phyloP scores from a whole-genome alignment of 2,113 vertebrate species.

The Daboia siamensis region DNA sequence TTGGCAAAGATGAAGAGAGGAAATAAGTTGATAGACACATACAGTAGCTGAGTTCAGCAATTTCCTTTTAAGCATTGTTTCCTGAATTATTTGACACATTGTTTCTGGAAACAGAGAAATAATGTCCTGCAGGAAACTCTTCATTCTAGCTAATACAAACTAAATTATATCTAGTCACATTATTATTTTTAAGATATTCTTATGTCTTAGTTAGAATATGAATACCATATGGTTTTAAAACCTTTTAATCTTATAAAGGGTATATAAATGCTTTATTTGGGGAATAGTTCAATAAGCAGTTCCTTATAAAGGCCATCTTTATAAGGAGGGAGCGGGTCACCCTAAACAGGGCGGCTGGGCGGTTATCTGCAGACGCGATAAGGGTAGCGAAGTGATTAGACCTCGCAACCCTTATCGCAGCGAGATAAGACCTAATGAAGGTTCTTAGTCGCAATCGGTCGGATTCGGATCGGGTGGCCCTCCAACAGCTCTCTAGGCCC shows the following conservation, averaged over 20 bases:
- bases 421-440: too few relatives aligned
- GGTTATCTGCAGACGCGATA: too few relatives aligned
- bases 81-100: background rate
- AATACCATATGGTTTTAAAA: background rate
- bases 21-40: background rate
- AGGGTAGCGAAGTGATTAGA: too few relatives aligned
- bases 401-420: too few relatives aligned
- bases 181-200: background rate
- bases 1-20: background rate
- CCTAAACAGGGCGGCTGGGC: too few relatives aligned
- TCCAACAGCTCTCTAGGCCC: too few relatives aligned
- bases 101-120: background rate
- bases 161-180: background rate
- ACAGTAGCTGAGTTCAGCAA: background rate
- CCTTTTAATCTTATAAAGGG: accelerated
- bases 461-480: too few relatives aligned
- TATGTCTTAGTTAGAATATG: background rate
- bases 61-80: constrained; percentile 14
- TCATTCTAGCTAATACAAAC: constrained; percentile 9
- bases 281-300: background rate
- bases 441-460: too few relatives aligned
- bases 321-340: too few relatives aligned
- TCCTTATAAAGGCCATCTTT: background rate
- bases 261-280: background rate
- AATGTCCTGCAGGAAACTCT: background rate